phyloP scores from a whole-genome alignment of 2,113 vertebrate species.

The Cyprinodon tularosa region DNA sequence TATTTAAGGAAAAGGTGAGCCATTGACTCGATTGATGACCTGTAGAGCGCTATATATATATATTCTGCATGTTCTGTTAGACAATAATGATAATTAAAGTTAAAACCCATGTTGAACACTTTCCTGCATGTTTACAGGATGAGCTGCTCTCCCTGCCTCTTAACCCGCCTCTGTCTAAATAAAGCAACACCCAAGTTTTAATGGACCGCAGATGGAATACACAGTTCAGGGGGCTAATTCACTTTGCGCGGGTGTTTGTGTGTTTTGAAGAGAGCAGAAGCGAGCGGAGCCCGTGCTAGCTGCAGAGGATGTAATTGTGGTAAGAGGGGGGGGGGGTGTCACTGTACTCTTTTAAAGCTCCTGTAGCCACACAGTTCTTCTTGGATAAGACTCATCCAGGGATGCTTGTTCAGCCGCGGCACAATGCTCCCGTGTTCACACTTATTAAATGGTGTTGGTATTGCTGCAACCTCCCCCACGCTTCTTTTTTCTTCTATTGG shows the following conservation, averaged over 20 bases:
- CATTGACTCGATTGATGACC: neutral
- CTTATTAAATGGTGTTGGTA: constrained; percentile 77
- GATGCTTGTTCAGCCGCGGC: constrained; percentile 20
- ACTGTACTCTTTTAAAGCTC: constrained; percentile 37
- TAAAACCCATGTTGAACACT: constrained; percentile 10
- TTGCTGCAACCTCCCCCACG: constrained; percentile 57
- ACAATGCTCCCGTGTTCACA: constrained; percentile 63
- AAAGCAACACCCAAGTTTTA: constrained; percentile 50
- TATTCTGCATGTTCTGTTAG: neutral
- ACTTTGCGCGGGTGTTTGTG: constrained; percentile 27
- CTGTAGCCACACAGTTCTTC: constrained; percentile 33
- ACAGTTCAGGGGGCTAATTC: constrained; percentile 53
- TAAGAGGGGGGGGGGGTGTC: constrained; percentile 31
- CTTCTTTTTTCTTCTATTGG: constrained; percentile 33
- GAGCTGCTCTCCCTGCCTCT: constrained; percentile 8
- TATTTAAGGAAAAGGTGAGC: neutral
- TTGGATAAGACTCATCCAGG: constrained; percentile 25
- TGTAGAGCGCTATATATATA: neutral
- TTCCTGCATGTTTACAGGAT: constrained; percentile 3
- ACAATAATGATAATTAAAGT: neutral
- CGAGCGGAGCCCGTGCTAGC: constrained; percentile 35
- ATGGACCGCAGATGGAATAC: constrained; percentile 59
- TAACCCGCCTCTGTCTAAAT: constrained; percentile 45
- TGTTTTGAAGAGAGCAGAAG: constrained; percentile 5
- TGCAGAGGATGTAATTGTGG: constrained; percentile 52